These are phyloP conservation scores for Meghimatium bilineatum DNA, from an alignment of 2,888 invertebrate species.

Conservation along the genomic window DNA sequence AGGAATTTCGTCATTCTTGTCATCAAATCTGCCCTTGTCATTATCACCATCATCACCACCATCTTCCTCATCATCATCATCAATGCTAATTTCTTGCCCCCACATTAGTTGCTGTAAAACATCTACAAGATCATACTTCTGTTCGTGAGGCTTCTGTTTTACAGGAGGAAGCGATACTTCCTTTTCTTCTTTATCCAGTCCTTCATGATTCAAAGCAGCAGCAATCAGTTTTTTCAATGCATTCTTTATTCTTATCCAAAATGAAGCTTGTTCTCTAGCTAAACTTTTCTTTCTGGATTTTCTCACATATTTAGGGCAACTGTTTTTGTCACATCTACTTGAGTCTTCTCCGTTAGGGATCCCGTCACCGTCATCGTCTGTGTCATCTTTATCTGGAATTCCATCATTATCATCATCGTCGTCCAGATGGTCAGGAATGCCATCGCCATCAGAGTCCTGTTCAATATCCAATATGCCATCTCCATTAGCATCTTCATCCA, in stretches of 20 bases:
- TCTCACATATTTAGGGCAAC: constrained; percentile 49
- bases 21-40: constrained; percentile 13
- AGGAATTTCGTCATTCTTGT: constrained; percentile 43
- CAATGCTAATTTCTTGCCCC: constrained; percentile 10
- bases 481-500: constrained; percentile 67
- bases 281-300: constrained; percentile 47
- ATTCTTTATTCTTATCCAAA: constrained; percentile 58
- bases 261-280: constrained; percentile 56
- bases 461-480: constrained; percentile 65
- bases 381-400: constrained; percentile 66
- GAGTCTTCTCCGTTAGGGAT: constrained; percentile 68
- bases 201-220: constrained; percentile 44
- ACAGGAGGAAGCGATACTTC: neutral
- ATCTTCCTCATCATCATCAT: constrained; percentile 19
- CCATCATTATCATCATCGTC: constrained; percentile 71
- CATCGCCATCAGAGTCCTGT: constrained; percentile 71
- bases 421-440: constrained; percentile 67
- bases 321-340: constrained; percentile 52
- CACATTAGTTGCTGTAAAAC: constrained; percentile 41
- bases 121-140: constrained; percentile 51
- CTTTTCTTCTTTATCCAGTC: constrained; percentile 22
- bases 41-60: constrained; percentile 14
- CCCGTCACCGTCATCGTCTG: constrained; percentile 68
- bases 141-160: constrained; percentile 50
- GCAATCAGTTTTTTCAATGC: constrained; percentile 58